Percentiles rank a stretch among this genome's conserved stretches.
Conservation (phyloP, 2,888 invertebrate genomes). For the Tipula helvola region DNA sequence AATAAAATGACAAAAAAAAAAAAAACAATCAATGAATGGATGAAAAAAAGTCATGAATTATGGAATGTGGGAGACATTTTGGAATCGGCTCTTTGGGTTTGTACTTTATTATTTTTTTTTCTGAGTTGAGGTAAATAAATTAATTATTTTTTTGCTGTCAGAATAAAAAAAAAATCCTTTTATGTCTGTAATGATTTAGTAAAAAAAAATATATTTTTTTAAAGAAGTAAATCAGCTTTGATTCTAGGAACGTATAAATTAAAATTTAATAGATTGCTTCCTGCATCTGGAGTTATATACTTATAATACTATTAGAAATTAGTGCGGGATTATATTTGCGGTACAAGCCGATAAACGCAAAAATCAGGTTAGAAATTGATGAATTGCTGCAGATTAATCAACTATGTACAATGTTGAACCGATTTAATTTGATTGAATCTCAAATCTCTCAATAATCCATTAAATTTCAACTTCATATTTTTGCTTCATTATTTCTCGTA, state of each 20-base stretch:
- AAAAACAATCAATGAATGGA: background rate
- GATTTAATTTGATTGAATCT: background rate
- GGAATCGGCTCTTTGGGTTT: background rate
- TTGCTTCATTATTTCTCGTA: background rate
- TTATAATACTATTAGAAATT: background rate
- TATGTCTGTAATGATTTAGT: background rate
- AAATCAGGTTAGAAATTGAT: background rate
- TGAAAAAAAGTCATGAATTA: background rate
- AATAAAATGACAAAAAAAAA: background rate
- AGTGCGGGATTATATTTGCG: background rate
- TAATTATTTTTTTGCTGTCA: background rate
- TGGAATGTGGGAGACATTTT: slow-evolving; percentile 4
- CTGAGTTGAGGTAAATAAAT: background rate
- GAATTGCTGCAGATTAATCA: background rate
- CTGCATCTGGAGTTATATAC: background rate
- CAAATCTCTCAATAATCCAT: background rate
- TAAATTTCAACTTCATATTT: background rate
- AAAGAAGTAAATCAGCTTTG: background rate
- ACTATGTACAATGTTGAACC: background rate
- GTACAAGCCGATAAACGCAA: background rate
- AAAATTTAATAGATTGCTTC: background rate
- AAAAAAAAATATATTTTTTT: background rate
- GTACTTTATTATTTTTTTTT: background rate
- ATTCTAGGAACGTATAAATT: background rate
- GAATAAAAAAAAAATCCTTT: background rate